Percentiles rank a stretch among this genome's conserved stretches.
These are phyloP conservation scores for Columba guinea DNA, from an alignment of 2,797 vertebrate species.

Conservation along the genomic window DNA sequence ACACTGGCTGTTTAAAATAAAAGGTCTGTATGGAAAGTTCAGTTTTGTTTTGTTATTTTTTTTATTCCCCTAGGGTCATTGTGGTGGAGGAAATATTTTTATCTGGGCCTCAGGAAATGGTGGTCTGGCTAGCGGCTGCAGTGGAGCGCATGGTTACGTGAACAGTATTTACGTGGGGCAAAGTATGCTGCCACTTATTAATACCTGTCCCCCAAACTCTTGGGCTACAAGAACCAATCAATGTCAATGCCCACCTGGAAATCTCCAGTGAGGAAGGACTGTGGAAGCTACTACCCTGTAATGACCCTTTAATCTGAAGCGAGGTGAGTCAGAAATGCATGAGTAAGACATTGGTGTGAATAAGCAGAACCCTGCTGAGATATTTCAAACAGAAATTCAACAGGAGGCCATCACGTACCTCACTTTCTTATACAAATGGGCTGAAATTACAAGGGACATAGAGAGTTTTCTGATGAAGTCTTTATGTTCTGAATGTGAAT, in stretches of 20 bases:
- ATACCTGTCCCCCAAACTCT: neutral
- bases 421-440: neutral
- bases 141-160: neutral
- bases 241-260: neutral
- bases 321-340: neutral
- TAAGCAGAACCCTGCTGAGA: neutral
- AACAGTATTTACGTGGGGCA: constrained; percentile 7
- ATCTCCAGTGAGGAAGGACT: neutral
- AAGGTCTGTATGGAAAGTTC: constrained; percentile 75
- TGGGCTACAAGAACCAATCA: neutral
- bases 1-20: constrained; percentile 75
- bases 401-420: neutral
- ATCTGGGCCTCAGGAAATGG: constrained; percentile 80
- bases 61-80: constrained; percentile 47
- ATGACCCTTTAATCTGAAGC: neutral
- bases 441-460: neutral
- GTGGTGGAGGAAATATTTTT: constrained; percentile 73
- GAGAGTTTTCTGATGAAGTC: neutral
- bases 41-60: constrained; percentile 49
- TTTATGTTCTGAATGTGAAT: neutral
- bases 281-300: neutral
- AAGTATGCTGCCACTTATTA: neutral
- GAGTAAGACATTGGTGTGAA: neutral
- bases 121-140: constrained; percentile 75
- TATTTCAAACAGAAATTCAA: neutral